Evolutionary conservation across 2,888 invertebrate species (phyloP).

Genomic region (Lordiphosa andalusiaca): DNA sequence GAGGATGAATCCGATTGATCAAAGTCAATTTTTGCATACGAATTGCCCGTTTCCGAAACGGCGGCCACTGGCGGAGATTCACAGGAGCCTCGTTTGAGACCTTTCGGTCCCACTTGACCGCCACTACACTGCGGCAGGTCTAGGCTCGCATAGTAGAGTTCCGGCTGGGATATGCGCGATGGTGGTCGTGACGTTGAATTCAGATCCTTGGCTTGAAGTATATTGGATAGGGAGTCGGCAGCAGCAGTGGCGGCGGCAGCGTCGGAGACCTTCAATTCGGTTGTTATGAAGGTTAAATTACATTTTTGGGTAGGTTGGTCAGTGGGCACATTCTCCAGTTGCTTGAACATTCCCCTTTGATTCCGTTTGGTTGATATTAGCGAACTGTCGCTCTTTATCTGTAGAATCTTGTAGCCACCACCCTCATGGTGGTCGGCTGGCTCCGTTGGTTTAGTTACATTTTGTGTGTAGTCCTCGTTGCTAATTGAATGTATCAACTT

Average conservation of each 20-base stretch:
- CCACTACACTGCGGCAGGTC: slow-evolving; percentile 81
- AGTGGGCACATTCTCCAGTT: slow-evolving; percentile 29
- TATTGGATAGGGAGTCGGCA: slow-evolving; percentile 7
- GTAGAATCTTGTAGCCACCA: slow-evolving; percentile 76
- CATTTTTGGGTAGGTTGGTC: slow-evolving; percentile 28
- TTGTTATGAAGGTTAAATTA: slow-evolving; percentile 16
- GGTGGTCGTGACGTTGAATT: slow-evolving; percentile 68
- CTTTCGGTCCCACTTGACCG: slow-evolving; percentile 50
- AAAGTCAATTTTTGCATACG: slow-evolving; percentile 92
- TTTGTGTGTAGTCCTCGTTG: slow-evolving; percentile 51
- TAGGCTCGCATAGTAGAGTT: slow-evolving; percentile 85
- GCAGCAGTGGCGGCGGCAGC: slow-evolving; percentile 7
- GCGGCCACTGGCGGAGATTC: slow-evolving; percentile 73
- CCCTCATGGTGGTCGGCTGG: slow-evolving; percentile 40
- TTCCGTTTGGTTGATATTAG: slow-evolving; percentile 54
- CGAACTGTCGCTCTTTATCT: slow-evolving; percentile 77
- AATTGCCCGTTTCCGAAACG: slow-evolving; percentile 79
- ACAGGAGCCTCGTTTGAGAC: slow-evolving; percentile 47
- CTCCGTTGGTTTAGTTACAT: slow-evolving; percentile 42
- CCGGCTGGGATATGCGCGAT: slow-evolving; percentile 79
- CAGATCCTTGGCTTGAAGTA: slow-evolving; percentile 30
- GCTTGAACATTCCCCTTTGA: slow-evolving; percentile 37
- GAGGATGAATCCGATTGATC: slow-evolving; percentile 77
- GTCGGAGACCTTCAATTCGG: slow-evolving; percentile 24
- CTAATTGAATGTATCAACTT: slow-evolving; percentile 53